Conservation (phyloP, 2,113 vertebrate genomes). For the Macrotis lagotis region DNA sequence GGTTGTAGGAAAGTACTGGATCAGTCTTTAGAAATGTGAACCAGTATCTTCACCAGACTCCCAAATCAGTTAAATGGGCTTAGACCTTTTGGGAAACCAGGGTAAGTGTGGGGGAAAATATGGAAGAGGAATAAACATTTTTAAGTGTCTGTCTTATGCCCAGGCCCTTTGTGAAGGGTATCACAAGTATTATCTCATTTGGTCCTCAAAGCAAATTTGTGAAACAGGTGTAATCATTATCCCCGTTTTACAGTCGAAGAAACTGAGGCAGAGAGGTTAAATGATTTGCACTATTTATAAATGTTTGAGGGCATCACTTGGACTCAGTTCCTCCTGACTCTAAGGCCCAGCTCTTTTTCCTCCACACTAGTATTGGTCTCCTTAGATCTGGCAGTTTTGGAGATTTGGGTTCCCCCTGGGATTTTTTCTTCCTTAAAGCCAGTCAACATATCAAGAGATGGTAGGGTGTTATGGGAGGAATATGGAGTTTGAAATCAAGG, state of each 20-base stretch:
- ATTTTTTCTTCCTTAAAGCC: neutral
- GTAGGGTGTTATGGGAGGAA: neutral
- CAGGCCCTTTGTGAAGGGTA: too few species aligned
- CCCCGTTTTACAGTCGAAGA: neutral
- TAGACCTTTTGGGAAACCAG: neutral
- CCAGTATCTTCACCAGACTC: neutral
- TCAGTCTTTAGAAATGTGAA: neutral
- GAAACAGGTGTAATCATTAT: neutral
- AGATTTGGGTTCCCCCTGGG: neutral
- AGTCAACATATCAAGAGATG: neutral
- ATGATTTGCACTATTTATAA: neutral
- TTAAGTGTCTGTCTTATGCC: neutral
- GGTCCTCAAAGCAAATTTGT: neutral
- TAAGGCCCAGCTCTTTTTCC: too few species aligned
- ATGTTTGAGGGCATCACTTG: neutral
- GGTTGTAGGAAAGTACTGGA: neutral
- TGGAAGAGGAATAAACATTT: neutral
- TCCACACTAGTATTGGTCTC: neutral
- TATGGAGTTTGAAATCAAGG: neutral
- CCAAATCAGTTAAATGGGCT: neutral
- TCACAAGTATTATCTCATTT: neutral
- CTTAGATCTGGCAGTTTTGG: too few species aligned
- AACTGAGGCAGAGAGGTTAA: neutral
- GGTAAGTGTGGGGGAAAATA: neutral
- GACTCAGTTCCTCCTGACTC: neutral